These are phyloP conservation scores for Aspidoscelis tigris DNA, from an alignment of 2,113 vertebrate species.

Conservation along the genomic window DNA sequence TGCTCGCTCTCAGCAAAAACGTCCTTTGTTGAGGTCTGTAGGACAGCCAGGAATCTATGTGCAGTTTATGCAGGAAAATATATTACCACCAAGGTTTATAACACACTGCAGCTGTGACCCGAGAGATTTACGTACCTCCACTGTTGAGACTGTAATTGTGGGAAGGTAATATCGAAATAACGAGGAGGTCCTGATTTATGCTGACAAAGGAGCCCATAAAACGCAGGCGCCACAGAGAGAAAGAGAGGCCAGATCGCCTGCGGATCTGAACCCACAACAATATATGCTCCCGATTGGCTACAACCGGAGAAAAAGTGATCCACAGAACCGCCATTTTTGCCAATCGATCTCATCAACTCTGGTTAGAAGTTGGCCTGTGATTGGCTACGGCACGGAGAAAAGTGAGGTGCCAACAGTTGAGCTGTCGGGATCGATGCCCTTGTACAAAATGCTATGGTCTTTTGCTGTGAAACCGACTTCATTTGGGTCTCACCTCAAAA, in stretches of 20 bases:
- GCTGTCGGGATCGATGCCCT: too few species aligned
- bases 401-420: too few species aligned
- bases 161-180: slow-evolving; percentile 33
- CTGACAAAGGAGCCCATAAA: slow-evolving; percentile 25
- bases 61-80: background rate
- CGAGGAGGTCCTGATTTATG: slow-evolving; percentile 22
- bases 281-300: background rate
- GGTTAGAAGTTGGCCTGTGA: too few species aligned
- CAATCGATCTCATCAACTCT: background rate
- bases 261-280: background rate
- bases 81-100: slow-evolving; percentile 21
- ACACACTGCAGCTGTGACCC: background rate
- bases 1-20: background rate
- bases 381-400: too few species aligned
- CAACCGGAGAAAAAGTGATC: background rate
- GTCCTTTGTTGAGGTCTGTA: background rate
- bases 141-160: slow-evolving; percentile 25
- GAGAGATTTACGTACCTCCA: slow-evolving; percentile 27
- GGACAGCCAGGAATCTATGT: background rate
- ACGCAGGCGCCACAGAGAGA: background rate
- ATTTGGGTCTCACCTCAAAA: background rate
- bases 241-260: background rate
- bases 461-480: background rate
- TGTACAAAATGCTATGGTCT: background rate
- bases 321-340: background rate